Conservation (phyloP, 2,888 invertebrate genomes). For the Dryobota labecula region DNA sequence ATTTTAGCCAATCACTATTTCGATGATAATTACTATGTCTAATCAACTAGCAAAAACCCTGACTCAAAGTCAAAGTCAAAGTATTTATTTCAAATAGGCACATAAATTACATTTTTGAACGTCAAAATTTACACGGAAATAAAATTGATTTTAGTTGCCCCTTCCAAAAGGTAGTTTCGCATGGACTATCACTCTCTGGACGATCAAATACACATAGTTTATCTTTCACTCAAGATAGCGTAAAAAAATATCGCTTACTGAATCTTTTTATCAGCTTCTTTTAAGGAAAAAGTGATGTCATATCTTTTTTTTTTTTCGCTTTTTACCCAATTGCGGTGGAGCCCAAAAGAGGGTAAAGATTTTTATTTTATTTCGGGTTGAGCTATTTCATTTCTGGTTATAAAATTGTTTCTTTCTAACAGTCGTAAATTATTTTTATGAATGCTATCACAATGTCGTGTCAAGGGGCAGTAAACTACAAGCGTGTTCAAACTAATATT, state of each 20-base stretch:
- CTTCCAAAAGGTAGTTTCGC: no score
- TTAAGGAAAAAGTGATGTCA: neutral
- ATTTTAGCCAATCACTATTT: neutral
- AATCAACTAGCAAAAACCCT: neutral
- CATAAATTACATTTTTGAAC: no score
- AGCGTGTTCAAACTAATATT: conserved; percentile 42
- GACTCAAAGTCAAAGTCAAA: no score
- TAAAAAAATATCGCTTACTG: conserved; percentile 5
- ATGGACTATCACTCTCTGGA: no score
- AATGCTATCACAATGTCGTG: conserved; percentile 54
- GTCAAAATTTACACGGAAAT: no score
- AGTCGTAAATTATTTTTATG: conserved; percentile 55
- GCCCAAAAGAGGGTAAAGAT: neutral
- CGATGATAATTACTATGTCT: neutral
- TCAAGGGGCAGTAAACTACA: conserved; percentile 38
- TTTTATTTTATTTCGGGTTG: no score
- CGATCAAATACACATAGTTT: conserved; percentile 1
- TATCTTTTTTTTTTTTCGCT: neutral
- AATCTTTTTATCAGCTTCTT: conserved; percentile 20
- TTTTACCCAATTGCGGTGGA: neutral
- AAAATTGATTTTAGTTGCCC: no score
- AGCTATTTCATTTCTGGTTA: conserved; percentile 5
- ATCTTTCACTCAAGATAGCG: neutral
- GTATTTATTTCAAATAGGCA: no score
- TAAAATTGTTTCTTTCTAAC: conserved; percentile 34